A percentile compares a stretch with the other conserved stretches of the same genome.
phyloP scores from a whole-genome alignment of 2,888 invertebrate genomes.

The Encarsia formosa region DNA sequence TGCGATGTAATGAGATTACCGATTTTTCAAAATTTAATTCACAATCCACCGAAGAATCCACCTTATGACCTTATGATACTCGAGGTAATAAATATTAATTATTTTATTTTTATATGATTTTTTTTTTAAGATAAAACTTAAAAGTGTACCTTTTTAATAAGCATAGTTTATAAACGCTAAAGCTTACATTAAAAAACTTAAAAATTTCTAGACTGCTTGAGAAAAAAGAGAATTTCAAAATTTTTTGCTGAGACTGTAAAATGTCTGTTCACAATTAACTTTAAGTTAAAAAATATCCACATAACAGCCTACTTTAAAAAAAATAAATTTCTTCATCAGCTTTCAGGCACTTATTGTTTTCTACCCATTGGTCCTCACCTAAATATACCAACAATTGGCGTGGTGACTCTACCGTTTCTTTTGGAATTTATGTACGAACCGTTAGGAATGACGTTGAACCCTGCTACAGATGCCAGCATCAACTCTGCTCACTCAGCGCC shows the following conservation, averaged over 20 bases:
- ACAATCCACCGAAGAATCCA: conserved; percentile 27
- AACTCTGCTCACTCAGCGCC: not conserved
- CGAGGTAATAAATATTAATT: conserved; percentile 30
- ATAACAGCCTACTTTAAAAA: too few species aligned
- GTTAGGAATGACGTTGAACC: not conserved
- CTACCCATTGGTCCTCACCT: not conserved
- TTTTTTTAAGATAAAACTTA: too few species aligned
- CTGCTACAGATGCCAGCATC: not conserved
- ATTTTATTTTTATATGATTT: too few species aligned
- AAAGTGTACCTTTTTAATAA: too few species aligned
- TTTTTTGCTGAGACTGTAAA: too few species aligned
- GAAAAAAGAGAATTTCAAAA: too few species aligned
- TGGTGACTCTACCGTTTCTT: not conserved
- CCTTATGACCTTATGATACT: conserved; percentile 30
- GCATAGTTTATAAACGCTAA: too few species aligned
- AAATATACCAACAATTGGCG: conserved; percentile 2
- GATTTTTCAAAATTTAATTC: conserved; percentile 27
- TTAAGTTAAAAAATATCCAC: too few species aligned
- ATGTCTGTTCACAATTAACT: too few species aligned
- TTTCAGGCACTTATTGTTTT: not conserved
- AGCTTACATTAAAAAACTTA: too few species aligned
- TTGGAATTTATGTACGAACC: not conserved
- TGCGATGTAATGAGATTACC: conserved; percentile 40
- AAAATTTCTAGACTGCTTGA: too few species aligned
- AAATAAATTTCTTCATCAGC: not conserved